Percentiles rank a stretch among this genome's conserved stretches.
Evolutionary conservation across 2,888 invertebrate genomes (phyloP).

Genomic region (Ypsolopha sequella): DNA sequence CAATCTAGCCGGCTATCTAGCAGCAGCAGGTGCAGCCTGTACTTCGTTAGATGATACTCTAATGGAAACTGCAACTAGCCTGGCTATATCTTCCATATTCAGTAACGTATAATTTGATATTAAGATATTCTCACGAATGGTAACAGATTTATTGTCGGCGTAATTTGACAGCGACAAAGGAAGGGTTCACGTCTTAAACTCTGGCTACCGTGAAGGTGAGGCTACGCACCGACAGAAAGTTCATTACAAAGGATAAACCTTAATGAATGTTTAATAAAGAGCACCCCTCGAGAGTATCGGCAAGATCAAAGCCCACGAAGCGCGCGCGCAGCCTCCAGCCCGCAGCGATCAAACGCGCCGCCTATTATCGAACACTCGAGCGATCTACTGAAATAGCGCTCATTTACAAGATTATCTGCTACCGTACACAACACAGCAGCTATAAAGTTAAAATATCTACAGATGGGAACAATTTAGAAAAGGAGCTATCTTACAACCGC

Average conservation of each 20-base stretch:
- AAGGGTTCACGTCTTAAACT: not conserved
- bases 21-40: slow-evolving; percentile 15
- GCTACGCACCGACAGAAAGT: not conserved
- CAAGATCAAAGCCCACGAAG: slow-evolving; percentile 37
- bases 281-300: slow-evolving; percentile 37
- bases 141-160: not conserved
- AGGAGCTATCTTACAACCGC: slow-evolving; percentile 16
- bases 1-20: slow-evolving; percentile 3
- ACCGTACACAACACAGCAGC: not conserved
- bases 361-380: slow-evolving; percentile 48
- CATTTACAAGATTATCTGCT: slow-evolving; percentile 22
- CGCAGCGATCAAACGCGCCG: slow-evolving; percentile 41
- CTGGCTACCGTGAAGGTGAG: not conserved
- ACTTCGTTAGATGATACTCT: slow-evolving; percentile 23
- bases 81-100: not conserved
- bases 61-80: slow-evolving; percentile 5
- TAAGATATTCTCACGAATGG: not conserved
- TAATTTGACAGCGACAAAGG: not conserved
- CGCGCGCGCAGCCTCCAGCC: slow-evolving; percentile 7
- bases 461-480: slow-evolving; percentile 13
- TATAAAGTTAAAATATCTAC: not conserved
- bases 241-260: slow-evolving; percentile 24
- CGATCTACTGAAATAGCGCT: slow-evolving; percentile 36
- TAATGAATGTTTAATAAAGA: slow-evolving; percentile 53
- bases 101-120: not conserved